Evolutionary conservation across 2,888 invertebrate species (phyloP).

Genomic region (Actias luna): DNA sequence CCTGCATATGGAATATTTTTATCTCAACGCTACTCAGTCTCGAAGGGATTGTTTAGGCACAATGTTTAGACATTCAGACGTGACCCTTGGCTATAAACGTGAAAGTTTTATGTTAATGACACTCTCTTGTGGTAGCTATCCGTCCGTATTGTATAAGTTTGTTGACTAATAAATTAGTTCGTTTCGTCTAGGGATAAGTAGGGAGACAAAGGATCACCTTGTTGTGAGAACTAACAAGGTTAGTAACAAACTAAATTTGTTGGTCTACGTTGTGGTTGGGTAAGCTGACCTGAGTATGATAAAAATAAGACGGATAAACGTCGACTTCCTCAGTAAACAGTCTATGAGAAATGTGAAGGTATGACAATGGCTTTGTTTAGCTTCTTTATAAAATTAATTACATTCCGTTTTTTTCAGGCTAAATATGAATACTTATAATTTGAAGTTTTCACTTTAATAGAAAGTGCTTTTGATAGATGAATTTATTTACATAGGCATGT

Average conservation of each 20-base stretch:
- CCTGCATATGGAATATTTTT: constrained; percentile 42
- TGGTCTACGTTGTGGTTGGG: constrained; percentile 32
- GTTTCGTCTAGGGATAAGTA: constrained; percentile 45
- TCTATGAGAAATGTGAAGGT: not conserved
- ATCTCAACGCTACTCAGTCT: constrained; percentile 37
- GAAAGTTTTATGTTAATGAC: constrained; percentile 62
- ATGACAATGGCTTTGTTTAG: not conserved
- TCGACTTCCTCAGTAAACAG: constrained; percentile 5
- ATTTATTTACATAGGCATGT: too few relatives aligned
- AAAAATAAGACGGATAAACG: constrained; percentile 37
- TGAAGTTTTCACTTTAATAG: too few relatives aligned
- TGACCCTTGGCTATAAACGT: constrained; percentile 50
- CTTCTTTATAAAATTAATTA: not conserved
- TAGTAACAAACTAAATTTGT: constrained; percentile 40
- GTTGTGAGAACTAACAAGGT: constrained; percentile 39
- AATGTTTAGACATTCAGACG: constrained; percentile 46
- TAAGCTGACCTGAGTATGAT: constrained; percentile 38
- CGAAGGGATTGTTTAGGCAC: constrained; percentile 37
- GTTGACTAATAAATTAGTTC: constrained; percentile 51
- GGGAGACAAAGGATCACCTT: constrained; percentile 58
- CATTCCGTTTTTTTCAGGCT: not conserved
- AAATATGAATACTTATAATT: too few relatives aligned
- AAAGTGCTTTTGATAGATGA: too few relatives aligned
- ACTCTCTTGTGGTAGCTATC: constrained; percentile 34
- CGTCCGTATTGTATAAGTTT: constrained; percentile 22